phyloP scores from a whole-genome alignment of 2,888 invertebrate genomes.

The Pyralis farinalis region DNA sequence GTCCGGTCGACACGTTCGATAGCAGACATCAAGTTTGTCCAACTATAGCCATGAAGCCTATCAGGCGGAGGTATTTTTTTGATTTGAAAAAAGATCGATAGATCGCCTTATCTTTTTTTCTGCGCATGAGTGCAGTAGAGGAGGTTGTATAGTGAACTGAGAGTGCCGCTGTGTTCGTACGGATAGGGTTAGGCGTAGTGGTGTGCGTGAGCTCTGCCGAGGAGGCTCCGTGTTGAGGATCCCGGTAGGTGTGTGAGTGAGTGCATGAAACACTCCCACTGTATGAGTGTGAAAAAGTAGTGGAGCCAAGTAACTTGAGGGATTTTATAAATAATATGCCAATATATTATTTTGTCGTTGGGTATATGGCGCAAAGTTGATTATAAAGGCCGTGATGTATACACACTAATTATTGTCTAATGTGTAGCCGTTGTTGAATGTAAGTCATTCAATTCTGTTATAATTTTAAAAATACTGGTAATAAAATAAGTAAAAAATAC shows the following conservation, averaged over 20 bases:
- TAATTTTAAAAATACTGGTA: too few species aligned
- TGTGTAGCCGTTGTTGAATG: too few species aligned
- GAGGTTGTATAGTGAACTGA: slow-evolving; percentile 77
- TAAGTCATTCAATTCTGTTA: too few species aligned
- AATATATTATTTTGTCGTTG: background rate
- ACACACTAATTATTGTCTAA: too few species aligned
- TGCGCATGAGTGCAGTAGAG: slow-evolving; percentile 80
- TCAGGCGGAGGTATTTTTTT: slow-evolving; percentile 59
- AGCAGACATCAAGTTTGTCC: slow-evolving; percentile 62
- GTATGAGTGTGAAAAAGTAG: slow-evolving; percentile 52
- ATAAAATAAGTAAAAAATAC: too few species aligned
- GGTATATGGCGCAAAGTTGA: background rate
- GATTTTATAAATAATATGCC: background rate
- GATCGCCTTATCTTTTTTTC: slow-evolving; percentile 78
- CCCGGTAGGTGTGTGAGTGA: slow-evolving; percentile 57
- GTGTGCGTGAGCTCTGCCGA: slow-evolving; percentile 58
- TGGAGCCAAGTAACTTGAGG: slow-evolving; percentile 32
- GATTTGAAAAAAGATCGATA: slow-evolving; percentile 76
- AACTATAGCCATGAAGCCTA: slow-evolving; percentile 64
- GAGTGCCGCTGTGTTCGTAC: slow-evolving; percentile 74
- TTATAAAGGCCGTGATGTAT: too few species aligned
- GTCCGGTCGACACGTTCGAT: slow-evolving; percentile 60
- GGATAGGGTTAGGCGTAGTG: slow-evolving; percentile 41
- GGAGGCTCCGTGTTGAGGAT: slow-evolving; percentile 62
- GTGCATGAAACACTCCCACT: slow-evolving; percentile 71